These are phyloP conservation scores for Fundulus diaphanus DNA, from an alignment of 2,797 vertebrate genomes.

Conservation along the genomic window DNA sequence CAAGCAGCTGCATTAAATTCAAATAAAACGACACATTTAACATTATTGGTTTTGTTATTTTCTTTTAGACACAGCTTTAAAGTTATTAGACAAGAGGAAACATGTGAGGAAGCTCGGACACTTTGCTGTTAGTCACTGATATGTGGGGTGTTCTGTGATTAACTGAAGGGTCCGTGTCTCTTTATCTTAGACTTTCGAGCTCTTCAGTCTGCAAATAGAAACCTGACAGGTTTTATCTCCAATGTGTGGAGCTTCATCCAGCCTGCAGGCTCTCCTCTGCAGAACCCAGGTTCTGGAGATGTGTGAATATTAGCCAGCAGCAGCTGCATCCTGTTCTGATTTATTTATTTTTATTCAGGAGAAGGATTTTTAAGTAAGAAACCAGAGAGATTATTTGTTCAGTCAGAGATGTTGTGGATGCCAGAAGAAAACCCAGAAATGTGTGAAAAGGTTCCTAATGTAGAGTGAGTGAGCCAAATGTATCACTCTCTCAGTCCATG, in stretches of 20 bases:
- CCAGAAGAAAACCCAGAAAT: background rate
- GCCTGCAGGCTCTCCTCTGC: background rate
- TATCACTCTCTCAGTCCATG: background rate
- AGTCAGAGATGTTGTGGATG: background rate
- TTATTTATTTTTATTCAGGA: background rate
- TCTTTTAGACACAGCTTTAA: background rate
- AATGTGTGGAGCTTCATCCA: background rate
- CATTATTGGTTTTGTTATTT: background rate
- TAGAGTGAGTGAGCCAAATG: background rate
- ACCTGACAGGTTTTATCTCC: conserved; percentile 34
- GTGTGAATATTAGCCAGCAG: background rate
- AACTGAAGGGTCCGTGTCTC: conserved; percentile 36
- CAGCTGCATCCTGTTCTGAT: background rate
- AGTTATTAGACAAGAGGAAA: background rate
- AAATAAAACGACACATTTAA: background rate
- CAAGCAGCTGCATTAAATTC: background rate
- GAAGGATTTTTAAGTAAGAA: background rate
- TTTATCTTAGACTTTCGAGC: conserved; percentile 48
- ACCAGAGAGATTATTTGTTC: background rate
- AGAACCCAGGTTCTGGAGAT: background rate
- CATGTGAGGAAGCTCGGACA: background rate
- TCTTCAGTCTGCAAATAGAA: conserved; percentile 56
- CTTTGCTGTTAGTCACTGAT: background rate
- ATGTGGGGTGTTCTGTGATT: conserved; percentile 19
- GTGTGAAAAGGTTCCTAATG: too few species aligned